Percentiles rank a stretch among this genome's conserved stretches.
Conservation (phyloP, 1,140 invertebrate genomes). For the Drosophila subpulchrella region DNA sequence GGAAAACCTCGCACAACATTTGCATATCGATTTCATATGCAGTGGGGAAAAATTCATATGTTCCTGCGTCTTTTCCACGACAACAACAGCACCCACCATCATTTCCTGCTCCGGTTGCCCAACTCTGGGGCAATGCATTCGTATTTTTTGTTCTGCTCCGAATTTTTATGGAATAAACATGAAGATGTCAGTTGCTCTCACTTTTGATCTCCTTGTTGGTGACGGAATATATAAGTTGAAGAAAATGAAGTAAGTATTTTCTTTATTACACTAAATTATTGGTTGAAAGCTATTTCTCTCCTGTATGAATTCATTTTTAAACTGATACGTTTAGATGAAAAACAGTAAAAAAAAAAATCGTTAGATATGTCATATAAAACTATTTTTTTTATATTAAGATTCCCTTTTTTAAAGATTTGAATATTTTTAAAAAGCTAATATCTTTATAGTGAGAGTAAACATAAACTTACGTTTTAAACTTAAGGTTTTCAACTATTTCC, state of each 20-base stretch:
- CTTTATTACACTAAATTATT: slow-evolving; percentile 12
- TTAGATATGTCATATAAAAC: too few relatives aligned
- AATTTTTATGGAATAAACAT: slow-evolving; percentile 74
- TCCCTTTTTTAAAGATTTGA: too few relatives aligned
- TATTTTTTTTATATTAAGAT: too few relatives aligned
- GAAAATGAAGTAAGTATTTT: too few relatives aligned
- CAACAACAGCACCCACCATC: neutral
- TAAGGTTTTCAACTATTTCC: too few relatives aligned
- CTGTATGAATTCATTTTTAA: too few relatives aligned
- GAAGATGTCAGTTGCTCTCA: slow-evolving; percentile 61
- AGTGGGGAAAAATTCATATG: slow-evolving; percentile 64
- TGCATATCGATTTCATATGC: slow-evolving; percentile 83
- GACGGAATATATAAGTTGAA: neutral
- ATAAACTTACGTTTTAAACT: too few relatives aligned
- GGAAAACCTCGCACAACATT: slow-evolving; percentile 69
- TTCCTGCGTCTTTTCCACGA: slow-evolving; percentile 16
- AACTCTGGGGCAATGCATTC: slow-evolving; percentile 61
- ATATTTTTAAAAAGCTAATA: too few relatives aligned
- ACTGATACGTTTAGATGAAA: too few relatives aligned
- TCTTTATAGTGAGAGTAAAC: too few relatives aligned
- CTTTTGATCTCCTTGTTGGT: slow-evolving; percentile 14
- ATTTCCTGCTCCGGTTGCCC: neutral
- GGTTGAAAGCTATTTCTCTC: too few relatives aligned
- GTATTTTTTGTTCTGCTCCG: slow-evolving; percentile 49
- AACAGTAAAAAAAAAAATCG: too few relatives aligned